Evolutionary conservation across 2,797 vertebrate genomes (phyloP), one percentile per base, ranked within the genome.

Genomic region (Lagocephalus sceleratus): DNA sequence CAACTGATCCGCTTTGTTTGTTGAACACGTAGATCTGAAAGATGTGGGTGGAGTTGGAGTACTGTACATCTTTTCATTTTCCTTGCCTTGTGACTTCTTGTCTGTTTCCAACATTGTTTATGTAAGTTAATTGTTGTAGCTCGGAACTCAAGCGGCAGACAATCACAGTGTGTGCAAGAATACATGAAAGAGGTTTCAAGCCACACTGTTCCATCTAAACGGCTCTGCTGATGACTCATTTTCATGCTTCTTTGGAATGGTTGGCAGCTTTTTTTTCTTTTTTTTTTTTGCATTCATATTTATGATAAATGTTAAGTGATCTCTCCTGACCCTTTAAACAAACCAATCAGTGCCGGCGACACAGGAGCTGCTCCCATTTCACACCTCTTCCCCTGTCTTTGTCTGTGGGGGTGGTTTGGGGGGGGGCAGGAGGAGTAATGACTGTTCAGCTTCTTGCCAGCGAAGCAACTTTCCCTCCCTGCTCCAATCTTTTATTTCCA

Each of bases 391-490:
- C 63, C 63, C 57, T 57, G 50, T 48, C 43, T 48, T 46, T 57
- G 72, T 68, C 79, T 52, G 70, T 35, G 63, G 74, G 68, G 54
- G 5, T 16, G 17, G 40, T 5, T 6, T 6, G 40, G 16, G 38
- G 38, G 9, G 38, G 38, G 38, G 16, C 41, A 41, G 46, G 41
- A 57, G 66, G 68, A 81, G 68, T 88, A 87, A 90, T 89, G 85
- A 81, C 70, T 76, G 60, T 70, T 65, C 66, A 25, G 22, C 73
- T 84, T 67, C 32, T 71, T 82, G 89, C 89, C 75, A 83, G 76
- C 82, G 66, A 87, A 91, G 89, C 87, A 90, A 83, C 81, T 87
- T 90, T 81, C 54, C 66, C 69, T 72, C 68, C 77, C 60, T 51
- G 40, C 63, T 60, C 51, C 79, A 71, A 82, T 82, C 67, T 78